phyloP scores from a whole-genome alignment of 2,113 vertebrate genomes.

The Ailuropoda melanoleuca region DNA sequence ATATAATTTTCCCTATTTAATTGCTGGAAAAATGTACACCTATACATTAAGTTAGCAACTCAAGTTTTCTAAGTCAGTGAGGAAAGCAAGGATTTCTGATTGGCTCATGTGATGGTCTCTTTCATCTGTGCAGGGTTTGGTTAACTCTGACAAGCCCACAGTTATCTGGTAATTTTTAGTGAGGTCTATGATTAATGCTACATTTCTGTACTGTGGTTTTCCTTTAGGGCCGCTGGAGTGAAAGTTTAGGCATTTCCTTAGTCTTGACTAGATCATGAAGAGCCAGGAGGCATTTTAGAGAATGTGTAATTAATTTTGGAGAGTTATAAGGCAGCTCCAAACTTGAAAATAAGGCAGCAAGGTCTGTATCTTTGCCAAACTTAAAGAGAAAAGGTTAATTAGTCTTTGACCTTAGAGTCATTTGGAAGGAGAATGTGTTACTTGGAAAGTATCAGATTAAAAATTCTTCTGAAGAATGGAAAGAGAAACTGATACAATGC shows the following conservation, averaged over 20 bases:
- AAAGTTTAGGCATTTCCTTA: constrained; percentile 27
- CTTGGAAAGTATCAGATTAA: constrained; percentile 47
- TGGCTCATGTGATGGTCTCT: not conserved
- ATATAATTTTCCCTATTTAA: not conserved
- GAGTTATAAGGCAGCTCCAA: not conserved
- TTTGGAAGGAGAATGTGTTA: constrained; percentile 40
- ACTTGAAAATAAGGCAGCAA: not conserved
- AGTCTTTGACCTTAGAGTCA: constrained; percentile 26
- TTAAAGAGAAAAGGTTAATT: constrained; percentile 61
- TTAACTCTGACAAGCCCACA: not conserved
- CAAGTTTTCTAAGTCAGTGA: not conserved
- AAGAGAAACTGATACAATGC: not conserved
- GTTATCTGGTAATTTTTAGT: not conserved
- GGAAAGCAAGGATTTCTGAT: not conserved
- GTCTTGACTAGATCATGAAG: not conserved
- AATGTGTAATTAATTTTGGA: constrained; percentile 43
- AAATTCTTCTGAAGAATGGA: constrained; percentile 44
- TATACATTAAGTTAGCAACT: not conserved
- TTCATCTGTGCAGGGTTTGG: not conserved
- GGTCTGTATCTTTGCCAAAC: constrained; percentile 19
- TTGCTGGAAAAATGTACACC: not conserved
- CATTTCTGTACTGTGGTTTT: not conserved
- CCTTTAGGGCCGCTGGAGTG: not conserved
- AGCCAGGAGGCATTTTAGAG: not conserved
- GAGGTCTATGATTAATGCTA: not conserved